phyloP scores from a whole-genome alignment of 2,113 vertebrate species.

The Pholis gunnellus region DNA sequence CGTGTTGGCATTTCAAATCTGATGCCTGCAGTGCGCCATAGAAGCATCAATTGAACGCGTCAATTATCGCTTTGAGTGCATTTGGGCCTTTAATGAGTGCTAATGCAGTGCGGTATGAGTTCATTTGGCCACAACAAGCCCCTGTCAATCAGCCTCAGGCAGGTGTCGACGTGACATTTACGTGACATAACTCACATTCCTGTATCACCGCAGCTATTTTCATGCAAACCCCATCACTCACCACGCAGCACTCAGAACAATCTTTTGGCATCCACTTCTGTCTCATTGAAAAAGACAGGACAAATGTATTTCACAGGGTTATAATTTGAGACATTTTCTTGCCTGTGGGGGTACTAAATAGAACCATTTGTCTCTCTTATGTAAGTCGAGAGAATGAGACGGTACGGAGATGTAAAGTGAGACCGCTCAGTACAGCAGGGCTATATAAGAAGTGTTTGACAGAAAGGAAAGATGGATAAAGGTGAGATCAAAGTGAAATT shows the following conservation, averaged over 20 bases:
- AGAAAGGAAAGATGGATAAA: slow-evolving; percentile 66
- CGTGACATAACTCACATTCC: slow-evolving; percentile 50
- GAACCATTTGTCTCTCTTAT: slow-evolving; percentile 53
- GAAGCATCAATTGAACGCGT: not conserved
- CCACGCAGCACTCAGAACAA: slow-evolving; percentile 21
- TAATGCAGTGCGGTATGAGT: slow-evolving; percentile 19
- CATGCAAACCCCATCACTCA: slow-evolving; percentile 60
- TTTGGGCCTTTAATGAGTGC: not conserved
- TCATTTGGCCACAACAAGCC: slow-evolving; percentile 31
- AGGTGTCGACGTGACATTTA: slow-evolving; percentile 52
- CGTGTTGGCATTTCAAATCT: not conserved
- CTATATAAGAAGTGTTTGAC: slow-evolving; percentile 64
- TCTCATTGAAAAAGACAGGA: slow-evolving; percentile 46
- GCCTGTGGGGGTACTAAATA: slow-evolving; percentile 63
- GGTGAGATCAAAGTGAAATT: slow-evolving; percentile 62
- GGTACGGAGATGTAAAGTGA: slow-evolving; percentile 60
- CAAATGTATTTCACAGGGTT: slow-evolving; percentile 64
- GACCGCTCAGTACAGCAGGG: slow-evolving; percentile 37
- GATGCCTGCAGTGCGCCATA: not conserved
- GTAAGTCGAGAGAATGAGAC: slow-evolving; percentile 62
- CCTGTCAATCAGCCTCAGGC: slow-evolving; percentile 43
- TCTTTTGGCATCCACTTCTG: slow-evolving; percentile 27
- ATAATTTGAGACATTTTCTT: slow-evolving; percentile 58
- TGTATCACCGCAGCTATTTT: slow-evolving; percentile 55
- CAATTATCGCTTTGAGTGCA: not conserved